Percentiles rank a stretch among this genome's conserved stretches.
These are phyloP conservation scores for Neodiprion pinetum DNA, from an alignment of 1,140 invertebrate species.

Conservation along the genomic window DNA sequence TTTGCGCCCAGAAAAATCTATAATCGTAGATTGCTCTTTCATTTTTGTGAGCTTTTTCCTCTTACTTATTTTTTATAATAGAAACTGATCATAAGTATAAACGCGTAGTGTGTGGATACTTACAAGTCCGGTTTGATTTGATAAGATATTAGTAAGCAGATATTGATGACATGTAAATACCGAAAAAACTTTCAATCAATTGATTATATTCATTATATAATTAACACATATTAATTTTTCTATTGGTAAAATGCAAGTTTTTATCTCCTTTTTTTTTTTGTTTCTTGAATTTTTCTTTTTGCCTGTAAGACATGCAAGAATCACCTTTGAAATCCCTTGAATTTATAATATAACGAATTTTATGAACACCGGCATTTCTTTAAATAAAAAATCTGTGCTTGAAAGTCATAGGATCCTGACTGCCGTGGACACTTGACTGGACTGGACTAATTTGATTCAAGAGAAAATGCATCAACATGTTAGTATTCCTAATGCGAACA, in stretches of 20 bases:
- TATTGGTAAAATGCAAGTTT: neutral
- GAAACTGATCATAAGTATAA: neutral
- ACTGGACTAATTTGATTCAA: neutral
- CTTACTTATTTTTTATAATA: neutral
- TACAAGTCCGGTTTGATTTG: neutral
- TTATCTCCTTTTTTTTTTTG: neutral
- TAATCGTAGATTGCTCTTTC: neutral
- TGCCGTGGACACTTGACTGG: neutral
- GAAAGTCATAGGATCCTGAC: neutral
- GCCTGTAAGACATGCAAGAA: neutral
- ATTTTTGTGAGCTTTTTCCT: neutral
- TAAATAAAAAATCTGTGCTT: neutral
- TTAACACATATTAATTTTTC: neutral
- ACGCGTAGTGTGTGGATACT: neutral
- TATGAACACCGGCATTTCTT: neutral
- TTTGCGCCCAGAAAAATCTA: no score
- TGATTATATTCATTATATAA: neutral
- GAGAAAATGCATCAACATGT: neutral
- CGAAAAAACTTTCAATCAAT: neutral
- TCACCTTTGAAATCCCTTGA: neutral
- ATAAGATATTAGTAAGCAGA: neutral
- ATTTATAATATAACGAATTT: neutral
- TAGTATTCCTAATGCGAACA: neutral
- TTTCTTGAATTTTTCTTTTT: neutral
- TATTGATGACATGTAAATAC: neutral